phyloP scores from a whole-genome alignment of 2,113 vertebrate species.

The Alethe diademata region DNA sequence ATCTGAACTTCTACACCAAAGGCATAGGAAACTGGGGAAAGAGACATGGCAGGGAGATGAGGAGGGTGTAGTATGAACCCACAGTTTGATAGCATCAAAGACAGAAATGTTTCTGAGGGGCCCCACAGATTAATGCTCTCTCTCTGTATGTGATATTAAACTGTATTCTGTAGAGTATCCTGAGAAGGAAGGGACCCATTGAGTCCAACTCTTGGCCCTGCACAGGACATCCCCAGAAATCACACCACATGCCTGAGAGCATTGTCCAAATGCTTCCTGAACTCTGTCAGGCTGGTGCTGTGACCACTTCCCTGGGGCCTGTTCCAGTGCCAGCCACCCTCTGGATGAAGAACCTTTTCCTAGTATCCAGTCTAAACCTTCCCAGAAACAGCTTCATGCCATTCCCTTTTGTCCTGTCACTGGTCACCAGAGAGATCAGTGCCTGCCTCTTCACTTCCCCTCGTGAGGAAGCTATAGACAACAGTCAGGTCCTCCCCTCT shows the following conservation, averaged over 20 bases:
- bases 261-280: not conserved
- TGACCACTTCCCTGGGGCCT: too few relatives aligned
- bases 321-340: not conserved
- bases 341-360: not conserved
- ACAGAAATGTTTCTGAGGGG: not conserved
- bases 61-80: not conserved
- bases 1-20: not conserved
- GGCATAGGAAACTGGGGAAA: not conserved
- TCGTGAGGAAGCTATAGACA: accelerated
- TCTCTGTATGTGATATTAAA: not conserved
- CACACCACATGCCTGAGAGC: too few relatives aligned
- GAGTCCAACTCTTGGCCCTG: not conserved
- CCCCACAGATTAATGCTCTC: not conserved
- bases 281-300: too few relatives aligned
- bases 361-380: not conserved
- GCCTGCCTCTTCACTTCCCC: not conserved
- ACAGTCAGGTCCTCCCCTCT: not conserved
- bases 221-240: not conserved
- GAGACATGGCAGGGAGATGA: not conserved
- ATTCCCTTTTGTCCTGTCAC: accelerated
- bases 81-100: not conserved
- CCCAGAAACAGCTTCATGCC: too few relatives aligned
- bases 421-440: accelerated
- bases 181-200: not conserved
- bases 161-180: not conserved